Evolutionary conservation across 1,140 invertebrate species (phyloP), one percentile per base, ranked within the genome.

Genomic region (Philopotamus ludificatus): DNA sequence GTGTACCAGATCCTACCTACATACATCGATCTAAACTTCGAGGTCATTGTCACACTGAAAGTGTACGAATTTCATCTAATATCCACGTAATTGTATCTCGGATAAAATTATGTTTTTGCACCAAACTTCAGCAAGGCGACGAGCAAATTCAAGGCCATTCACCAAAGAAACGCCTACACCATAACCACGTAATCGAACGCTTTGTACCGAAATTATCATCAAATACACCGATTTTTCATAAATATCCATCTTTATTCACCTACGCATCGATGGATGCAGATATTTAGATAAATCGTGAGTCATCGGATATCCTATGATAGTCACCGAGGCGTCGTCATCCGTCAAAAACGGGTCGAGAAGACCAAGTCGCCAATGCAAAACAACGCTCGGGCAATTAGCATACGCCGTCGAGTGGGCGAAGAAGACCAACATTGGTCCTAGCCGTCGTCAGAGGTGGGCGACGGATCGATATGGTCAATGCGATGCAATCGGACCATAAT

Each of bases 1-100:
- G 34, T 41, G 42, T 41, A 28, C 34, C 23, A 7, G 16, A 16
- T 57, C 16, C 54, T n/a, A 57, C 21, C 54, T 42, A 57, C 54
- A 7, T 57, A 55, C 53, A 39, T 21, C 23, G 8, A 8, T 15
- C 23, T 34, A n/a, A 57, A 28, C 42, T 57, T 39, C 54, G 54
- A 57, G 54, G 54, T 42, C 42, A 57, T 21, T 28, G 54, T 22
- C 23, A 39, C 34, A 28, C 15, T 26, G 1, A 21, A 3, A 20
- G 18, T 20, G 12, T 2, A 21, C 21, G 4, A 21, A 18, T 3
- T 3, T n/a, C 51, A 34, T 54, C 20, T 54, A 34, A 34, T 54
- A 34, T 54, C n/a, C n/a, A n/a, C n/a, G n/a, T n/a, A n/a, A n/a
- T n/a, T n/a, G n/a, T n/a, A n/a, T n/a, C n/a, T n/a, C n/a, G n/a